Conservation (phyloP, 2,888 invertebrate species). For the Stomorhina lunata region DNA sequence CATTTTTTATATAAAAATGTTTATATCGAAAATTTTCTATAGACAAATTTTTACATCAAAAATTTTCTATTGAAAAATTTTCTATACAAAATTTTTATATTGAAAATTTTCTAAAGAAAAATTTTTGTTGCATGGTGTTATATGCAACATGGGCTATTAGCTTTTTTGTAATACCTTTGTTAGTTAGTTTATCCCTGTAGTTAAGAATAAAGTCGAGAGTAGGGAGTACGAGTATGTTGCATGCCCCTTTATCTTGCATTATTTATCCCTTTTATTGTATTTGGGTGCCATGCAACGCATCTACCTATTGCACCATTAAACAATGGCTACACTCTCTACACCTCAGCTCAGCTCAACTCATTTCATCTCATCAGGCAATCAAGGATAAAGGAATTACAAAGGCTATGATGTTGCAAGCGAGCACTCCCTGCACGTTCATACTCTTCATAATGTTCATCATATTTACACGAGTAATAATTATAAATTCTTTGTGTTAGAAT, state of each 20-base stretch:
- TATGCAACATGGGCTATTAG: conserved; percentile 57
- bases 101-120: too few species aligned
- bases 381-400: conserved; percentile 7
- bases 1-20: too few species aligned
- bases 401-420: too few species aligned
- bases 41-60: too few species aligned
- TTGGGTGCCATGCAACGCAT: conserved; percentile 15
- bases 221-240: too few species aligned
- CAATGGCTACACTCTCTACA: not conserved
- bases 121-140: not conserved
- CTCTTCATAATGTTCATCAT: conserved; percentile 60
- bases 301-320: conserved; percentile 23
- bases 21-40: too few species aligned
- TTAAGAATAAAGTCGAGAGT: too few species aligned
- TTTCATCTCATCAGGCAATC: conserved; percentile 14
- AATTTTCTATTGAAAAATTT: too few species aligned
- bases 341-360: conserved; percentile 17
- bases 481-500: conserved; percentile 45
- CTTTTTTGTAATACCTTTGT: conserved; percentile 55
- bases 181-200: conserved; percentile 24
- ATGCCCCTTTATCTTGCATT: conserved; percentile 33
- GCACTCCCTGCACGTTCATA: conserved; percentile 37
- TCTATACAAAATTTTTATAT: too few species aligned
- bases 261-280: conserved; percentile 48
- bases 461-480: conserved; percentile 70